phyloP scores from a whole-genome alignment of 2,797 vertebrate species.

The Manis pentadactyla region DNA sequence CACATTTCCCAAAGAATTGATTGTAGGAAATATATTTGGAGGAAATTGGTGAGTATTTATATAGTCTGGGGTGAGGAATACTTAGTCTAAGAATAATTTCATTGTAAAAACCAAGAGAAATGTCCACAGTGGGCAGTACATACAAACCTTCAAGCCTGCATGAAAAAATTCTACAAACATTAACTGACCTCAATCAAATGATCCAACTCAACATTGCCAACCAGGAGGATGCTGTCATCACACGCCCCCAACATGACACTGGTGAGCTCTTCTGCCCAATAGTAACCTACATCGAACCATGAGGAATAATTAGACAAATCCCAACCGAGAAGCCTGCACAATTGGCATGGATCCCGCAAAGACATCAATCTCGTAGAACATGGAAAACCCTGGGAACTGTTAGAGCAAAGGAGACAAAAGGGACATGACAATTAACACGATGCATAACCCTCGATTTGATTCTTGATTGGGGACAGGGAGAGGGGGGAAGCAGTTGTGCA shows the following conservation, averaged over 20 bases:
- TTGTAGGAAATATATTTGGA: not conserved
- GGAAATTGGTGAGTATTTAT: not conserved
- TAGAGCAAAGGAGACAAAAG: not conserved
- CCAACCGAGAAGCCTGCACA: not conserved
- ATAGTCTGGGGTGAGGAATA: not conserved
- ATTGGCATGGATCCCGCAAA: not conserved
- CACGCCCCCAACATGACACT: rapidly evolving
- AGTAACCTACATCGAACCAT: rapidly evolving
- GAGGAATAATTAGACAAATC: not conserved
- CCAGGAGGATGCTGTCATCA: rapidly evolving
- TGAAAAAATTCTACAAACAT: not conserved
- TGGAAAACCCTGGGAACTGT: not conserved
- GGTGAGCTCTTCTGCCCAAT: not conserved
- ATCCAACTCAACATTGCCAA: too few species aligned
- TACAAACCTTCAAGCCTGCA: not conserved
- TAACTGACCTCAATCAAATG: not conserved
- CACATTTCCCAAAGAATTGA: not conserved
- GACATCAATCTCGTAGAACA: not conserved
- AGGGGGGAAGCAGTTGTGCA: not conserved
- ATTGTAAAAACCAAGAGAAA: not conserved
- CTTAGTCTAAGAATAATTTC: not conserved
- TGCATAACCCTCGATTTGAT: not conserved
- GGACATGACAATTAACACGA: too few species aligned
- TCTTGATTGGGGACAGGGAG: not conserved
- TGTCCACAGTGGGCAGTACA: not conserved